Evolutionary conservation across 2,888 invertebrate species (phyloP).

Genomic region (Apomyelois bistriatella): DNA sequence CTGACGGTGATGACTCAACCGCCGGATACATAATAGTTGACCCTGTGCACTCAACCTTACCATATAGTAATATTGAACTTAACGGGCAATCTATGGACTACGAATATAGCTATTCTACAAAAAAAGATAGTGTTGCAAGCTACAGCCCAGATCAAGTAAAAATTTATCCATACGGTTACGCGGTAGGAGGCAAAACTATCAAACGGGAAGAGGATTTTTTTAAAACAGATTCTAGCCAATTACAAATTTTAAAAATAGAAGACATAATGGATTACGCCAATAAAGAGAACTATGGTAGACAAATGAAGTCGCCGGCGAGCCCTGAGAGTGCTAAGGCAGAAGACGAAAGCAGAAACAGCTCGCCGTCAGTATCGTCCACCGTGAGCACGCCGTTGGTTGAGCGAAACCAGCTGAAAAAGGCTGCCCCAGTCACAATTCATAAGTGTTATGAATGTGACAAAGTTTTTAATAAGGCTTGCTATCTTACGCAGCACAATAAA

Average conservation of each 20-base stretch:
- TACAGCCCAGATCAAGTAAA: constrained; percentile 58
- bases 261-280: constrained; percentile 76
- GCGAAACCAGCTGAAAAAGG: constrained; percentile 61
- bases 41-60: constrained; percentile 58
- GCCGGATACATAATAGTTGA: constrained; percentile 70
- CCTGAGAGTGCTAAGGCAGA: constrained; percentile 70
- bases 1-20: constrained; percentile 75
- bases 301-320: constrained; percentile 73
- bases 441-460: constrained; percentile 92
- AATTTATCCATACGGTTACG: constrained; percentile 59
- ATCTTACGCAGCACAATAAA: constrained; percentile 94
- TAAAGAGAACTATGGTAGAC: constrained; percentile 72
- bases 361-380: constrained; percentile 63
- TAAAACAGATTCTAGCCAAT: constrained; percentile 52
- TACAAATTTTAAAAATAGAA: constrained; percentile 69
- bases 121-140: constrained; percentile 54
- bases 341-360: constrained; percentile 55
- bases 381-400: constrained; percentile 68
- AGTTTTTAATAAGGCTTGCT: constrained; percentile 91
- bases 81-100: constrained; percentile 56
- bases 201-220: constrained; percentile 56
- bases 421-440: constrained; percentile 59
- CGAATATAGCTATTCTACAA: constrained; percentile 61
- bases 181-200: constrained; percentile 64
- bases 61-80: constrained; percentile 56